Evolutionary conservation across 2,113 vertebrate species (phyloP), one percentile per base, ranked within the genome.

Genomic region (Amphiprion percula): DNA sequence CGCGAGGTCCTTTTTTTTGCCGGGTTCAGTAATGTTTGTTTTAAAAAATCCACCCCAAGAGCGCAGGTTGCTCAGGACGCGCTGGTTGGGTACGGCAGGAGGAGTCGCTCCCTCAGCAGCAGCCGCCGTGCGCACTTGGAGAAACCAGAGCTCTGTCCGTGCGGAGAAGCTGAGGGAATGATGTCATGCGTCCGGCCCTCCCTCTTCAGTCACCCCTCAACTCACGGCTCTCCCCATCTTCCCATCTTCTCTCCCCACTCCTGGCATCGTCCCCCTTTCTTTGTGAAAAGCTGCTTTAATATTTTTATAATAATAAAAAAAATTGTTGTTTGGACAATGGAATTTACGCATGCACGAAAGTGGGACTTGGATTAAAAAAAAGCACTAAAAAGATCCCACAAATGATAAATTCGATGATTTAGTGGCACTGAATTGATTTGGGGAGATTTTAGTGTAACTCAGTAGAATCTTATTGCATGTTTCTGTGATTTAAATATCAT

Each of bases 171-270:
- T 87, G 90, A 86, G 85, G 86, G 88, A 89, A 93, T 94, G 94
- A 94, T 93, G 93, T 94, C 93, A 94, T 94, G 91, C 90, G 87
- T 89, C 90, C 87, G 80, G 83, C 87, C 88, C 92, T 90, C 91
- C 87, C 92, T 92, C 87, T 88, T 77, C 82, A 84, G 72, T 87
- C 89, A 85, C 69, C 84, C 77, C 80, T 80, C 69, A 79, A 78
- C 78, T 85, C 78, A 69, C 79, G 50, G 78, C 71, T 88, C 74
- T 71, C 67, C 87, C 74, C 61, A 62, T 86, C 73, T 66, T 54
- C 33, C 72, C 61, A 62, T 86, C 73, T 67, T 55, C 24, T 62
- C 52, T 8, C 60, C 33, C 26, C 41, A 5, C 30, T 63, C 62
- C 12, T 37, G 30, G 52, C 37, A 65, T 47, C 41, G 8, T 10